Conservation (phyloP, 2,113 vertebrate species). For the Pavo muticus region DNA sequence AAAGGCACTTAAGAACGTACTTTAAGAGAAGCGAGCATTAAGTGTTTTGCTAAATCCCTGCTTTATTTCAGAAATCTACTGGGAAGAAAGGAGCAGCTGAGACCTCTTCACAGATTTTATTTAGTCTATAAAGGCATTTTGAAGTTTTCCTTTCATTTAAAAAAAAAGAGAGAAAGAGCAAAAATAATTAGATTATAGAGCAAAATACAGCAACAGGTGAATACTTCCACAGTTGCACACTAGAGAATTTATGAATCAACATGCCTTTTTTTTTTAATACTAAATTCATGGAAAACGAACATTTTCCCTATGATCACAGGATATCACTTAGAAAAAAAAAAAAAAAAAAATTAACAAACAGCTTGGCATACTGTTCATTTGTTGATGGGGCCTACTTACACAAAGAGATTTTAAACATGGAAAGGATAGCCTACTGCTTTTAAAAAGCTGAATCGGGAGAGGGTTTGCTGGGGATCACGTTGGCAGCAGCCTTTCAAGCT, state of each 20-base stretch:
- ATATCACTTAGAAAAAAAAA: no score
- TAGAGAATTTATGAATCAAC: neutral
- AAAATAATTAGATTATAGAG: neutral
- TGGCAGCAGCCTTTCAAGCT: no score
- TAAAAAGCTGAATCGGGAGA: neutral
- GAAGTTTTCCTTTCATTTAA: neutral
- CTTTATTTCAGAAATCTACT: slow-evolving; percentile 1
- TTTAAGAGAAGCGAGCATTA: neutral
- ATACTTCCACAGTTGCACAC: neutral
- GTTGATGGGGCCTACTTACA: neutral
- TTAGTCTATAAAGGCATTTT: slow-evolving; percentile 32
- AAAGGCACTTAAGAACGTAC: neutral
- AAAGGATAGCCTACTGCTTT: neutral
- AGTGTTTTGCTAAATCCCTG: neutral
- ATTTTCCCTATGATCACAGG: neutral
- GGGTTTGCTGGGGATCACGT: neutral
- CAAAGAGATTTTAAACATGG: neutral
- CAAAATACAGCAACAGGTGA: neutral
- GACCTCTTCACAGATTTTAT: slow-evolving; percentile 51
- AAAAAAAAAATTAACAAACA: no score
- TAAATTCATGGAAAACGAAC: neutral
- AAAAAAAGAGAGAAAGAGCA: neutral
- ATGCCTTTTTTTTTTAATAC: neutral
- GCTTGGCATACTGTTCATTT: neutral
- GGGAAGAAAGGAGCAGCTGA: slow-evolving; percentile 59